Conservation (phyloP, 2,888 invertebrate species). For the Lithophane ornitopus region DNA sequence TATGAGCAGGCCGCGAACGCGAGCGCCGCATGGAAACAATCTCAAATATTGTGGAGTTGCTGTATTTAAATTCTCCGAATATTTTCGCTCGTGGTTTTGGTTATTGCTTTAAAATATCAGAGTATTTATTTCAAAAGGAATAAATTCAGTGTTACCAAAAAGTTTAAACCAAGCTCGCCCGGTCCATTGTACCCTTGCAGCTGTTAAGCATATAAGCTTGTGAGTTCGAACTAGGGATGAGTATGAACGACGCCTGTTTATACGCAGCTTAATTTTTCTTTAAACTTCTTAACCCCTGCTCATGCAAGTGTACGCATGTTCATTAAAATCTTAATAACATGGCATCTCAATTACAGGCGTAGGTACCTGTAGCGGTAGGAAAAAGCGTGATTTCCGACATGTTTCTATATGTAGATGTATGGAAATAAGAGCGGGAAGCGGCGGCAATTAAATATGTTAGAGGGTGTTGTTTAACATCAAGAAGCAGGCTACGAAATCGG, state of each 20-base stretch:
- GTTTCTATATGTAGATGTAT: slow-evolving; percentile 20
- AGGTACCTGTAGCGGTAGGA: slow-evolving; percentile 55
- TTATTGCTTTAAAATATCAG: slow-evolving; percentile 27
- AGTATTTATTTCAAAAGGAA: not conserved
- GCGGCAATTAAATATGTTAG: slow-evolving; percentile 83
- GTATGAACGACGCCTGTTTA: too few species aligned
- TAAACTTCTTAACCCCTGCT: slow-evolving; percentile 11
- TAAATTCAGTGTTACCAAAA: not conserved
- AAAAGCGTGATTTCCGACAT: slow-evolving; percentile 45
- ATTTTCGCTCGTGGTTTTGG: slow-evolving; percentile 19
- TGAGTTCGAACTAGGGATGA: too few species aligned
- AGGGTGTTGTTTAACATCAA: slow-evolving; percentile 80
- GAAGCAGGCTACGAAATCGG: slow-evolving; percentile 73
- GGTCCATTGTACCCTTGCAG: too few species aligned
- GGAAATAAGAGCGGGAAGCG: slow-evolving; percentile 29
- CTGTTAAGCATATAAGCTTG: too few species aligned
- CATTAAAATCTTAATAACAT: slow-evolving; percentile 73
- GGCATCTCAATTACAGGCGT: slow-evolving; percentile 68
- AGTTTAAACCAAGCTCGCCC: not conserved
- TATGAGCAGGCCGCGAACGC: slow-evolving; percentile 63
- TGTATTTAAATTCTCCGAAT: slow-evolving; percentile 33
- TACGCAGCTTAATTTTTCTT: not conserved
- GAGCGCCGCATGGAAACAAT: slow-evolving; percentile 51
- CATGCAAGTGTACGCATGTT: slow-evolving; percentile 57
- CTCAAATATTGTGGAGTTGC: slow-evolving; percentile 41